phyloP scores from a whole-genome alignment of 2,113 vertebrate species.

The Nycticebus coucang region DNA sequence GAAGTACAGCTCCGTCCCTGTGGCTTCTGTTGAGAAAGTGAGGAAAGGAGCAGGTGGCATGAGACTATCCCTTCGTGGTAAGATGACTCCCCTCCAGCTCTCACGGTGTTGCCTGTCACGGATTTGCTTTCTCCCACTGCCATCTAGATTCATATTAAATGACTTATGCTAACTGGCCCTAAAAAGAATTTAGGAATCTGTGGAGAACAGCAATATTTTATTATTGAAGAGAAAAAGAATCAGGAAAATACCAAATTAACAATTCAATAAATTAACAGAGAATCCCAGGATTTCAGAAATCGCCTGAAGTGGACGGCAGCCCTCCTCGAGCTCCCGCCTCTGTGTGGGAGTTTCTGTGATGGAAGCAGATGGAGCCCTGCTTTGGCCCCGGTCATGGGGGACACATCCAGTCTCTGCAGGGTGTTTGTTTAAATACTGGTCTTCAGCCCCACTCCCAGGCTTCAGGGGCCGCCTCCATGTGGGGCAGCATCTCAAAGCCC shows the following conservation, averaged over 20 bases:
- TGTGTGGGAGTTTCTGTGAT: rapidly evolving
- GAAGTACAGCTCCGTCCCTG: background rate
- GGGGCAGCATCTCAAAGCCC: background rate
- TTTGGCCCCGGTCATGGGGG: rapidly evolving
- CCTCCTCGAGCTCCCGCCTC: background rate
- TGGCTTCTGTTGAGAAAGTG: background rate
- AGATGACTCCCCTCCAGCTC: background rate
- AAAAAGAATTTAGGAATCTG: conserved; percentile 24
- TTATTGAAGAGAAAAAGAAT: background rate
- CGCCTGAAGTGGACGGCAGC: background rate
- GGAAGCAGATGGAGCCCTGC: background rate
- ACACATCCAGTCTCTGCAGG: rapidly evolving
- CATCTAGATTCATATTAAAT: background rate
- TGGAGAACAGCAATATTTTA: background rate
- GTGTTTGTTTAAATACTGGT: rapidly evolving
- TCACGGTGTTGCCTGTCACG: background rate
- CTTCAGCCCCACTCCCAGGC: background rate
- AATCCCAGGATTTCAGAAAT: conserved; percentile 32
- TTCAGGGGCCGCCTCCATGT: rapidly evolving
- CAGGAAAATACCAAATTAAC: conserved; percentile 26
- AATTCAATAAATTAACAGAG: conserved; percentile 45
- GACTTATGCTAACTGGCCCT: background rate
- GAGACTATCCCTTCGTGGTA: rapidly evolving
- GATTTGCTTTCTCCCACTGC: background rate
- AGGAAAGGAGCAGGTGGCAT: background rate